Conservation (phyloP, 2,113 vertebrate genomes). For the Redunca redunca region DNA sequence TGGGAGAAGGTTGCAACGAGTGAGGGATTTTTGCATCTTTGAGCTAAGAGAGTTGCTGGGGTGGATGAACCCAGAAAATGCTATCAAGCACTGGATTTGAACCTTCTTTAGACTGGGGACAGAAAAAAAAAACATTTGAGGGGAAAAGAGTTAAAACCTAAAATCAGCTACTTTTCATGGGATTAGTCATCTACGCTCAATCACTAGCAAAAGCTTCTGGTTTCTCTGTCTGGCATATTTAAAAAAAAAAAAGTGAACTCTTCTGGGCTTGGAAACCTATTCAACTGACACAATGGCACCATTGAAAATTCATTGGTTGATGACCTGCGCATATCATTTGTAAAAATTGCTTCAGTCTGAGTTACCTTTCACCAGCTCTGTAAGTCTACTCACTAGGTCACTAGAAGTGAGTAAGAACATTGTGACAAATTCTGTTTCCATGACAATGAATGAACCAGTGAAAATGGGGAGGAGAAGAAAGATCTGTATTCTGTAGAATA, state of each 20-base stretch:
- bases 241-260: slow-evolving; percentile 53
- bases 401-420: slow-evolving; percentile 79
- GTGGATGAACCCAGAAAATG: slow-evolving; percentile 63
- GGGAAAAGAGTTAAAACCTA: slow-evolving; percentile 55
- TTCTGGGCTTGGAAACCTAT: slow-evolving; percentile 72
- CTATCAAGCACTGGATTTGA: slow-evolving; percentile 53
- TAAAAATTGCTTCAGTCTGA: slow-evolving; percentile 78
- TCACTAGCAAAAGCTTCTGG: slow-evolving; percentile 68
- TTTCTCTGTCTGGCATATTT: slow-evolving; percentile 50
- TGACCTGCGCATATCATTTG: slow-evolving; percentile 76
- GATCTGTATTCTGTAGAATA: slow-evolving; percentile 82
- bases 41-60: slow-evolving; percentile 55
- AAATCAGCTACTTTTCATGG: slow-evolving; percentile 23
- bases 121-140: slow-evolving; percentile 47
- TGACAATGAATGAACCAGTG: slow-evolving; percentile 85
- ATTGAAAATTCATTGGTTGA: slow-evolving; percentile 77
- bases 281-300: slow-evolving; percentile 70
- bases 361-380: slow-evolving; percentile 80
- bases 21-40: slow-evolving; percentile 68
- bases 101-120: slow-evolving; percentile 53
- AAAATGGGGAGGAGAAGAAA: slow-evolving; percentile 80
- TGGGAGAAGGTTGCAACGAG: slow-evolving; percentile 51
- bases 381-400: slow-evolving; percentile 81
- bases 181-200: slow-evolving; percentile 32
- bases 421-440: slow-evolving; percentile 87